Base-by-base conservation (phyloP, 2,797 vertebrate genomes). In the Chelonia mydas region DNA sequence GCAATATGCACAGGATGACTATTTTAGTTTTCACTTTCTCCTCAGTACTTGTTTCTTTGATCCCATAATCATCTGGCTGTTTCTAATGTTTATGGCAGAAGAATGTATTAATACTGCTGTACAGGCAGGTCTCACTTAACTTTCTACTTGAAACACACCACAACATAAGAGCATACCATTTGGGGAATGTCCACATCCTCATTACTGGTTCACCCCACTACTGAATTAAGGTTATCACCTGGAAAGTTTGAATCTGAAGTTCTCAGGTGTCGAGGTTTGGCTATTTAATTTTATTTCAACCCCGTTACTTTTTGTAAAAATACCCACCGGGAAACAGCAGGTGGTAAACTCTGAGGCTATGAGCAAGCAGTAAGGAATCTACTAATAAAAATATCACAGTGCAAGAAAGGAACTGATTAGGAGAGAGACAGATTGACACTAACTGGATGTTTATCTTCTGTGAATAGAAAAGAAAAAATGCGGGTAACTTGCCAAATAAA, bases 301-400 rank as follows among this genome's bases (percentile, higher is more conserved):
- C 89, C 81, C 5, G 3, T 89, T 89, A 96, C 95, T 91, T 13
- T 78, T 89, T 94, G 49, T 94, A 87, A n/a, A 11, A 82, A 90
- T 41, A 94, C 3, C 2, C 65, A 92, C 86, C 65, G 91, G 65
- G 50, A 94, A 95, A 81, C 31, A 93, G 5, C 45, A 93, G 92
- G 82, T 83, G 84, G 80, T 90, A 95, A 94, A 89, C 79, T 53
- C 89, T 88, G 68, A 7, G 11, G 37, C 1, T 77, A 74, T 74
- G 78, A 86, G 47, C 51, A 88, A 88, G 13, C 31, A 59, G 41
- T 1, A 76, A 93, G 21, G 25, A 50, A 78, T 50, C 88, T 49
- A 13, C 31, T 37, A 89, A 83, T 95, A 88, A 95, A 95, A 89
- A 33, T 84, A 53, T 57, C 81, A 82, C 49, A 83, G n/a, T 76